phyloP scores from a whole-genome alignment of 2,113 vertebrate species.

The Pluvialis apricaria region DNA sequence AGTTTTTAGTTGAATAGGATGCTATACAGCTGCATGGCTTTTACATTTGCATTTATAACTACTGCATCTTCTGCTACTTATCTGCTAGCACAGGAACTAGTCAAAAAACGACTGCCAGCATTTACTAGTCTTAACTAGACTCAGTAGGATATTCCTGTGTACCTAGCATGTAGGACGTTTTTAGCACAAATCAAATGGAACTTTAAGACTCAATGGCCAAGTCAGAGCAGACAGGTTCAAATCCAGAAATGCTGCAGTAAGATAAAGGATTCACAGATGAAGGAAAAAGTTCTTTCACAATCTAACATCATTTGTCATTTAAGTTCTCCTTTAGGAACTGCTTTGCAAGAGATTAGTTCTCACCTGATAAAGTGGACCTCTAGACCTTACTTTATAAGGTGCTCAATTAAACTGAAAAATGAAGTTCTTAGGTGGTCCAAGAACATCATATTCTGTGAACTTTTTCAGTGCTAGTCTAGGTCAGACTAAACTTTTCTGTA shows the following conservation, averaged over 20 bases:
- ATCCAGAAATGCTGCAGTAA: constrained; percentile 4
- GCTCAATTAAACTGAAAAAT: not conserved
- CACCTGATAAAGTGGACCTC: not conserved
- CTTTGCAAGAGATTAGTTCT: not conserved
- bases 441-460: not conserved
- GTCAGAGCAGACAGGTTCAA: constrained; percentile 4
- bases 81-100: not conserved
- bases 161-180: not conserved
- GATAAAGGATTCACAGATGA: constrained; percentile 4
- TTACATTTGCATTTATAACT: not conserved
- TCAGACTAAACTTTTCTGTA: not conserved
- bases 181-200: constrained; percentile 13
- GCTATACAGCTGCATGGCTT: not conserved
- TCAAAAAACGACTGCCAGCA: not conserved
- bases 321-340: not conserved
- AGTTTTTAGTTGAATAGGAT: not conserved
- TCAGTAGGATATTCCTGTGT: not conserved
- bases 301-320: not conserved
- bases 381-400: not conserved
- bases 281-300: not conserved
- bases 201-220: constrained; percentile 1
- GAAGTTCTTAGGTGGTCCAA: not conserved
- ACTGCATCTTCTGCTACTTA: not conserved
- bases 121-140: not conserved
- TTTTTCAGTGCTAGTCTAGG: not conserved